A percentile compares a stretch with the other conserved stretches of the same genome.
phyloP scores from a whole-genome alignment of 2,797 vertebrate species.

The Nannoperca australis region DNA sequence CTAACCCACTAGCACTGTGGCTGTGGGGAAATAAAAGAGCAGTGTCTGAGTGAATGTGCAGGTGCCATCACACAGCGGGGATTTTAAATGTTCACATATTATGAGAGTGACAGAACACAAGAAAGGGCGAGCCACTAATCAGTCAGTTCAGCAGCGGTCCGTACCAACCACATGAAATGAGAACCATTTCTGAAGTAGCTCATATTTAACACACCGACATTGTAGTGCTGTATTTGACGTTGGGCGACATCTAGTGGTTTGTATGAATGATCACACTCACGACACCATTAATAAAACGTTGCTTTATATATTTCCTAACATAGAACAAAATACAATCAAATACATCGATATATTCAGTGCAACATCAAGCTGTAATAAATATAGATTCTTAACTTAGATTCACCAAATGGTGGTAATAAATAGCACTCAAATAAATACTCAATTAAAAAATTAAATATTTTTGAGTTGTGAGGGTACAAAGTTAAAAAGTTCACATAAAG shows the following conservation, averaged over 20 bases:
- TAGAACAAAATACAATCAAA: conserved; percentile 63
- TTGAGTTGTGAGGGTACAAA: conserved; percentile 30
- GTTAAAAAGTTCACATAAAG: neutral
- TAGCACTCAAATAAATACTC: conserved; percentile 74
- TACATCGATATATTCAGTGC: conserved; percentile 66
- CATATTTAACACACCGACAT: neutral
- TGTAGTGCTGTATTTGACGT: neutral
- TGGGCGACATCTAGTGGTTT: conserved; percentile 69
- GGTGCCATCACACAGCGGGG: neutral
- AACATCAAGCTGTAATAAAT: conserved; percentile 76
- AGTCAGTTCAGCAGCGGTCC: neutral
- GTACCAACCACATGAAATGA: neutral
- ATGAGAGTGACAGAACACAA: neutral
- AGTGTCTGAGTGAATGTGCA: neutral
- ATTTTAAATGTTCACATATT: neutral
- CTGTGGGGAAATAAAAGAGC: no score
- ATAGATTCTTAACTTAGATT: conserved; percentile 61
- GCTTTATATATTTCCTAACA: conserved; percentile 60
- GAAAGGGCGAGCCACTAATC: neutral
- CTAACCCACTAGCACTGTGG: no score
- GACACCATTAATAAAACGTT: conserved; percentile 45
- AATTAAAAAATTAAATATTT: conserved; percentile 52
- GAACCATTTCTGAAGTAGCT: neutral
- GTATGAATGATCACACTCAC: conserved; percentile 14
- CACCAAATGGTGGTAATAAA: conserved; percentile 67